Evolutionary conservation across 2,888 invertebrate species (phyloP).

Genomic region (Eristalinus sepulchralis): DNA sequence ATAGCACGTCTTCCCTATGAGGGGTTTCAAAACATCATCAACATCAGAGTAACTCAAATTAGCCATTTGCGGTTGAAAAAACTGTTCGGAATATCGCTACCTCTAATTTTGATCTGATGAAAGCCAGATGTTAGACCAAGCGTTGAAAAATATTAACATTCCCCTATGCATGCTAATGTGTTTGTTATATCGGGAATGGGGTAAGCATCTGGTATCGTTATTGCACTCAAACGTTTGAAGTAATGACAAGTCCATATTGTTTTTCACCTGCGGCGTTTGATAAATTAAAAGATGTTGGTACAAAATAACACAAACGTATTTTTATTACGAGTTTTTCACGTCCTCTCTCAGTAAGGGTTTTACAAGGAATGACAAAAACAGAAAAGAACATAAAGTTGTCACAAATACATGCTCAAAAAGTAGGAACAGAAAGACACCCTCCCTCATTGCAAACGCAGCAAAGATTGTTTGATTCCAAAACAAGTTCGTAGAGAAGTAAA

Average conservation of each 20-base stretch:
- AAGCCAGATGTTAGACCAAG: slow-evolving; percentile 56
- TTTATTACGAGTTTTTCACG: neutral
- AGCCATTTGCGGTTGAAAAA: slow-evolving; percentile 48
- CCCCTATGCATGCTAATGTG: slow-evolving; percentile 36
- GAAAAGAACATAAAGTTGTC: neutral
- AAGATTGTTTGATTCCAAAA: neutral
- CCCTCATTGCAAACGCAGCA: neutral
- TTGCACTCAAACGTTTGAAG: slow-evolving; percentile 17
- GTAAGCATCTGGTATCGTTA: slow-evolving; percentile 37
- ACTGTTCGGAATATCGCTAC: slow-evolving; percentile 53
- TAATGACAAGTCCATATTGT: slow-evolving; percentile 31
- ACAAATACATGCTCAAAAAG: neutral
- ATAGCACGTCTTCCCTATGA: slow-evolving; percentile 21
- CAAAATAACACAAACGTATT: neutral
- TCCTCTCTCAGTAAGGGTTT: neutral
- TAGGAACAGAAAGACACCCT: neutral
- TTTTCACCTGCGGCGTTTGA: slow-evolving; percentile 19
- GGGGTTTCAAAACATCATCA: slow-evolving; percentile 8
- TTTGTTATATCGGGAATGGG: slow-evolving; percentile 29
- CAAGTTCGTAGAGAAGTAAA: neutral
- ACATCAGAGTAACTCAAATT: slow-evolving; percentile 51
- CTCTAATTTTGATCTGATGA: slow-evolving; percentile 42
- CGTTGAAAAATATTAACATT: slow-evolving; percentile 33
- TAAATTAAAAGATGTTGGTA: neutral
- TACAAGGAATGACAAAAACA: neutral